Base-by-base conservation (phyloP, 1,140 invertebrate genomes). In the Drosophila oshimai region DNA sequence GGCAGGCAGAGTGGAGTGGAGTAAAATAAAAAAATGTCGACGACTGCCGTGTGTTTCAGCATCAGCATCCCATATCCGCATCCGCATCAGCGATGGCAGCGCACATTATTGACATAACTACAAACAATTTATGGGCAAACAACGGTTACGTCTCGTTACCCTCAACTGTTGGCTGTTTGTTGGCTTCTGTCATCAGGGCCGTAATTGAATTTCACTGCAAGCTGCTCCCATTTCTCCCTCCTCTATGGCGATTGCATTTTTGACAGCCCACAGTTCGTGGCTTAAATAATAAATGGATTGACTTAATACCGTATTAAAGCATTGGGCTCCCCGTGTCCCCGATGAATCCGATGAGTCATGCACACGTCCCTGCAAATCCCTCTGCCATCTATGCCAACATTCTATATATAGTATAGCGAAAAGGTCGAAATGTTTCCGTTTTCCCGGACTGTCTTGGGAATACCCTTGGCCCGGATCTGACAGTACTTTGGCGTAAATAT, bases 111-210 rank as follows among this genome's bases (percentile, higher is more conserved):
- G 79, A 76, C 80, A 83, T 84, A 83, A 74, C 79, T 78, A 71
- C 79, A 74, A 84, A 84, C 79, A 84, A 78, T 83, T 83, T 83
- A 84, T 83, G 78, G 72, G 79, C 78, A 84, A 83, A 83, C 79
- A 83, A 74, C 69, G 64, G 79, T 84, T 83, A 74, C 79, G 80
- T 84, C 74, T 83, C 79, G 79, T 84, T 83, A 84, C 49, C 47
- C 37, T 71, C 53, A 44, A 31, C 46, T 50, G 39, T 54, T 55
- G 53, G 53, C 65, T 72, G n/a, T n/a, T n/a, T n/a, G n/a, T n/a
- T n/a, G n/a, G n/a, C n/a, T n/a, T n/a, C n/a, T n/a, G 67, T 51
- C 50, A 53, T 69, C 29, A 36, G 39, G 37, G 51, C 29, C 46
- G 50, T 81, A 80, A 80, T 80, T 80, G 77, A 80, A 80, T 80